A percentile compares a stretch with the other conserved stretches of the same genome.
phyloP scores from a whole-genome alignment of 2,888 invertebrate genomes.

The Limnephilus rhombicus region DNA sequence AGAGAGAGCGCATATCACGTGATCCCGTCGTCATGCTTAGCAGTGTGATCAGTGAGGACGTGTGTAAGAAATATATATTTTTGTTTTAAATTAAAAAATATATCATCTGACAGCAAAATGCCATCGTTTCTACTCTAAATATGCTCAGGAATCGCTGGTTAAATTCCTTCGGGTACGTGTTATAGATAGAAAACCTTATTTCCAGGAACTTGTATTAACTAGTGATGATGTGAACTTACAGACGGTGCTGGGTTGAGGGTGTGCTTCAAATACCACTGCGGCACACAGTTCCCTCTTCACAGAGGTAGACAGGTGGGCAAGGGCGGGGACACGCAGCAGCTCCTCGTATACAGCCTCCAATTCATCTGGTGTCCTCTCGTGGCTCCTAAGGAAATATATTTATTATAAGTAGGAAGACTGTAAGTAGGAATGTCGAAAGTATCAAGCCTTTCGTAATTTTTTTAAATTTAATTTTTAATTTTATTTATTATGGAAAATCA shows the following conservation, averaged over 20 bases:
- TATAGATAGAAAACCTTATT: too few relatives aligned
- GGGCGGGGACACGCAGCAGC: constrained; percentile 87
- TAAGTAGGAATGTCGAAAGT: background rate
- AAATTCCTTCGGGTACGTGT: too few relatives aligned
- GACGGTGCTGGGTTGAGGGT: constrained; percentile 86
- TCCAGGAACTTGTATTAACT: background rate
- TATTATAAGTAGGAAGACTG: background rate
- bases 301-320: constrained; percentile 88
- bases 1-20: too few relatives aligned
- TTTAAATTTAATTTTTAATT: too few relatives aligned
- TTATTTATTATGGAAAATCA: too few relatives aligned
- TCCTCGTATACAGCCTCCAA: constrained; percentile 90
- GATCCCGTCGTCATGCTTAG: too few relatives aligned
- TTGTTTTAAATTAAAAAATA: too few relatives aligned
- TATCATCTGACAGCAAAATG: too few relatives aligned
- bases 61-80: too few relatives aligned
- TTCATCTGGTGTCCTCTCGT: constrained; percentile 87
- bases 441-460: background rate
- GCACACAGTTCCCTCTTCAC: constrained; percentile 89
- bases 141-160: too few relatives aligned
- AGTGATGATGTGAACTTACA: constrained; percentile 77
- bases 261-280: constrained; percentile 89
- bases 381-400: constrained; percentile 75
- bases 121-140: too few relatives aligned
- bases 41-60: too few relatives aligned